Evolutionary conservation across 2,888 invertebrate genomes (phyloP), one percentile per base, ranked within the genome.

Genomic region (Andrena bucephala): DNA sequence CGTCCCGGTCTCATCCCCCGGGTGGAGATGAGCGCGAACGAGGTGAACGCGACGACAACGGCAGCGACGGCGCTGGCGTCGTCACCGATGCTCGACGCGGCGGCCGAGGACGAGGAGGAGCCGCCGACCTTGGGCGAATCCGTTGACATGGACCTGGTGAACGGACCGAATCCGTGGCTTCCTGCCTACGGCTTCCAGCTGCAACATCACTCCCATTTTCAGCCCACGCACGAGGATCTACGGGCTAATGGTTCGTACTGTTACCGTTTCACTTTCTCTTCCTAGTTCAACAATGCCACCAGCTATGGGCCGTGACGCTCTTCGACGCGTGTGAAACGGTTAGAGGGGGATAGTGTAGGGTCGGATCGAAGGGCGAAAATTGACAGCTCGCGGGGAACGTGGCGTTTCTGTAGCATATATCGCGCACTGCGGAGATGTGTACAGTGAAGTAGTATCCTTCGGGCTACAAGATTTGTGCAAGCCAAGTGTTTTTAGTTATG

Each of bases 111-210:
- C 59, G 86, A 90, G 74, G 87, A 87, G 65, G 87, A 89, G 60
- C 66, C 85, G 57, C 57, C 81, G 74, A 69, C 86, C 82, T 81
- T 85, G 66, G 59, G 72, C 63, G 89, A 87, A 83, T 86, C 85
- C 65, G 76, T 89, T 76, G 93, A 93, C 84, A 91, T 92, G 92
- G 91, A 93, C 75, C 89, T 93, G 88, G 93, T 95, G 85, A 93
- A 95, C 90, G 96, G 96, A 90, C 96, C 96, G 92, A 96, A 96
- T 95, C 96, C 97, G 92, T 97, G 97, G 97, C 95, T 97, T 94
- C 97, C 97, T 89, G 97, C 97, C 90, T 97, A 97, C 93, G 97
- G 97, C 90, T 97, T 96, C 95, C 94, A 96, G 91, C 94, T 94
- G 81, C 95, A 95, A 74, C 96, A 96, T 94, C 94, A 96, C 95